These are phyloP conservation scores for Chironex yamaguchii DNA, from an alignment of 30 jellyfish, hydroid and myxozoan genomes.

Conservation along the genomic window DNA sequence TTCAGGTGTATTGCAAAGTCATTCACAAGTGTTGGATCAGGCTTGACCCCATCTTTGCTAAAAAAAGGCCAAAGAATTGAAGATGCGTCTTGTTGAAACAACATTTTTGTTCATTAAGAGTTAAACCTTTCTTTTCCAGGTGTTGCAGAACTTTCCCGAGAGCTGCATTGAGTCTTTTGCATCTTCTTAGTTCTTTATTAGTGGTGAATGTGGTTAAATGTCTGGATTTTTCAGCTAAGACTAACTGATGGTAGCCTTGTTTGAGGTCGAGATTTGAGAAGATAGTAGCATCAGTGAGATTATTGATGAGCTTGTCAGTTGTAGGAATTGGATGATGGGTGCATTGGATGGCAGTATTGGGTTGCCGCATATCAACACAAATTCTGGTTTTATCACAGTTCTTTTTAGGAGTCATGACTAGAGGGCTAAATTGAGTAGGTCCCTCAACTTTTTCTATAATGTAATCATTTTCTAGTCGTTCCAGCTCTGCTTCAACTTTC, in stretches of 20 bases:
- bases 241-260: neutral
- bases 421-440: conserved; percentile 83
- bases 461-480: conserved; percentile 58
- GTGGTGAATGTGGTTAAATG: conserved; percentile 15
- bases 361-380: conserved; percentile 74
- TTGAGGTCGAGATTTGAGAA: neutral
- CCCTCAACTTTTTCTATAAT: conserved; percentile 67
- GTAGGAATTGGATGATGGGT: conserved; percentile 56
- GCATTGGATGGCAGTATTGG: conserved; percentile 39
- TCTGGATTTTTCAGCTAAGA: no score
- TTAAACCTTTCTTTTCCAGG: no score
- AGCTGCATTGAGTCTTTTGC: conserved; percentile 27
- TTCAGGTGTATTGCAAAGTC: conserved; percentile 58
- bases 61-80: conserved; percentile 64
- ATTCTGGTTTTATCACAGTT: conserved; percentile 44
- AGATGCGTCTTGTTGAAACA: conserved; percentile 58
- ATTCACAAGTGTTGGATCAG: conserved; percentile 61
- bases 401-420: conserved; percentile 69
- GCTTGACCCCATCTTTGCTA: conserved; percentile 63
- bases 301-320: neutral
- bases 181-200: neutral
- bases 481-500: conserved; percentile 51
- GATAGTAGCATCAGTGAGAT: neutral
- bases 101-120: conserved; percentile 59
- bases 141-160: conserved; percentile 25